Base-by-base conservation (phyloP, 2,797 vertebrate species). In the Acanthiza pusilla region DNA sequence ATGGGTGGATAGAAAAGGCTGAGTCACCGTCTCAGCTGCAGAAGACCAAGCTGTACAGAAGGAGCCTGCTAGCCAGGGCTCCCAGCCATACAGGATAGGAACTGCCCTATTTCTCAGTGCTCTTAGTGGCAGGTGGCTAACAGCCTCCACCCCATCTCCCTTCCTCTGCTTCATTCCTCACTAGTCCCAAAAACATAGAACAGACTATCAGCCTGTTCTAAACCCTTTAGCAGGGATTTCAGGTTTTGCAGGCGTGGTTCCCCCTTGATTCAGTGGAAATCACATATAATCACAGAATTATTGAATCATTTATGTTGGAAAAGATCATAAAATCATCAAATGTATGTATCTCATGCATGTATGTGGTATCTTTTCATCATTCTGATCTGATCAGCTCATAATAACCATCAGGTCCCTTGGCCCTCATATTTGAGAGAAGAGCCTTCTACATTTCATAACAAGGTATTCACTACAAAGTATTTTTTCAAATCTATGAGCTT, bases 1-100 rank as follows among this genome's bases (percentile, higher is more conserved):
- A 95, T 25, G 92, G 92, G 70, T 94, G 95, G 79, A 94, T 86
- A 91, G 89, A 91, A 95, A 94, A 95, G 91, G 92, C 94, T 96
- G 95, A 97, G 85, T 96, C 95, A 97, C 83, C 3, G 57, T 80
- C 94, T 96, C 94, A 91, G 93, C 94, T 94, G 91, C 90, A 95
- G 71, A 90, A 90, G 89, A 93, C 93, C 87, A 93, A 77, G 72
- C 47, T 77, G 91, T 66, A 68, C 86, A 91, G 91, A 83, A 88
- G 91, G 6, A 92, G 53, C 50, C 57, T 91, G 89, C 88, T 93
- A 96, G 68, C 61, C 43, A 95, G 82, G 91, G 91, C 83, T 96
- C 43, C 51, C 65, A 82, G 90, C 68, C 95, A 96, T 74, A 70
- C 25, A 91, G 92, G 72, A 93, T 23, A 89, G 89, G 82, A 89